phyloP scores from a whole-genome alignment of 1,140 invertebrate species.

The Nasonia giraulti region DNA sequence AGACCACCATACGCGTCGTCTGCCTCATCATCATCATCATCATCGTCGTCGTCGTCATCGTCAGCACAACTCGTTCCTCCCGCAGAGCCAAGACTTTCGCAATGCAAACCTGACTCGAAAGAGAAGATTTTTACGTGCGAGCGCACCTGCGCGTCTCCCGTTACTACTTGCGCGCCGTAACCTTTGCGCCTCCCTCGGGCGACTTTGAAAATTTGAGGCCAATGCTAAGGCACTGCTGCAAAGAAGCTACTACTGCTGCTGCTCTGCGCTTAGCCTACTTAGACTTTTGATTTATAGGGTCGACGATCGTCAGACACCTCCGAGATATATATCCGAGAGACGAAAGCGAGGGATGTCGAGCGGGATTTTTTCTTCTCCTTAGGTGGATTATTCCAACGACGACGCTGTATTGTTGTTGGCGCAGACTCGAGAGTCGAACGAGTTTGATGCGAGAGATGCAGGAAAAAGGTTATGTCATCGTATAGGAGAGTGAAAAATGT shows the following conservation, averaged over 20 bases:
- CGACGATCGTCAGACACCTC: neutral
- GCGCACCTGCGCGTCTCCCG: neutral
- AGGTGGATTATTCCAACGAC: too few species aligned
- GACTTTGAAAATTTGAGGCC: slow-evolving; percentile 48
- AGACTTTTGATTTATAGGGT: slow-evolving; percentile 24
- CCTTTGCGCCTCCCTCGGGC: neutral
- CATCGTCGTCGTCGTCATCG: neutral
- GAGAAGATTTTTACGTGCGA: neutral
- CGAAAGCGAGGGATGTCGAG: neutral
- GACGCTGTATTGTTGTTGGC: too few species aligned
- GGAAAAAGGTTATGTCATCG: too few species aligned
- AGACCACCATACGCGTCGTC: neutral
- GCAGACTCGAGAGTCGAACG: too few species aligned
- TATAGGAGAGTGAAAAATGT: too few species aligned
- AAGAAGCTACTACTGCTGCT: neutral
- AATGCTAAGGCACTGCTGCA: slow-evolving; percentile 39
- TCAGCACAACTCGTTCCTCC: neutral
- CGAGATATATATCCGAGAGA: neutral
- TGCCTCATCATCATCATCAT: neutral
- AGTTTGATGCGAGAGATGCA: too few species aligned
- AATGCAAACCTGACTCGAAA: slow-evolving; percentile 17
- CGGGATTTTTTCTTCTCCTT: too few species aligned
- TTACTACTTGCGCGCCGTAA: slow-evolving; percentile 3
- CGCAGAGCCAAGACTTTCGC: slow-evolving; percentile 30
- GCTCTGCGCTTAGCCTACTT: slow-evolving; percentile 17